Evolutionary conservation across 1,140 invertebrate species (phyloP), one percentile per base, ranked within the genome.

Genomic region (Teleopsis dalmanni): DNA sequence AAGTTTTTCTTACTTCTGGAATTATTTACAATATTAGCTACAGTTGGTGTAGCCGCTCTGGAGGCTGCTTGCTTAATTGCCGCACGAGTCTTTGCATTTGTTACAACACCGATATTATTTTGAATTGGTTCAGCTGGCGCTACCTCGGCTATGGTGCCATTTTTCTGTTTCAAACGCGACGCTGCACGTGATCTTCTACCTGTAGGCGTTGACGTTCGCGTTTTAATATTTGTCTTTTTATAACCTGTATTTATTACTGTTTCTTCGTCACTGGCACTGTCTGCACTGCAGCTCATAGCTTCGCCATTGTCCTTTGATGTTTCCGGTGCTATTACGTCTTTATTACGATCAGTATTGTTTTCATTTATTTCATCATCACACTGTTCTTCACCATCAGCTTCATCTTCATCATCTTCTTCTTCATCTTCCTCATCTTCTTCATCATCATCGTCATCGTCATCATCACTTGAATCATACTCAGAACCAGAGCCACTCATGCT

Each of bases 401-500:
- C 29, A 34, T 48, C 41, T 33, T 52, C 51, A 33, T 59, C 57
- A 26, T 59, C 59, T 8, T 65, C 63, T 6, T 52, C 50, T 1
- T 62, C 59, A 29, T 62, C 64, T n/a, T 54, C 45, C 19, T 47
- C 46, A 22, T 51, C 48, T 23, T 58, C 56, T 35, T 69, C 65
- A 2, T 61, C 60, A 6, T 67, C 63, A 29, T 57, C 67, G 0
- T 59, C 59, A 38, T 70, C 64, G 23, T 70, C 66, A 31, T 52
- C 50, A 21, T 47, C 48, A 23, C 51, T 55, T 44, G 60, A 64
- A 44, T 67, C 65, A 29, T 65, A 70, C 23, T 70, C 65, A 0
- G 67, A 70, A 9, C 62, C 58, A 19, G 57, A 67, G 40, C 65
- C 67, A 25, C 62, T 63, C 44, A 65, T 58, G 38, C 59, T 62